phyloP scores from a whole-genome alignment of 2,797 vertebrate species.

The Gallirallus australis region DNA sequence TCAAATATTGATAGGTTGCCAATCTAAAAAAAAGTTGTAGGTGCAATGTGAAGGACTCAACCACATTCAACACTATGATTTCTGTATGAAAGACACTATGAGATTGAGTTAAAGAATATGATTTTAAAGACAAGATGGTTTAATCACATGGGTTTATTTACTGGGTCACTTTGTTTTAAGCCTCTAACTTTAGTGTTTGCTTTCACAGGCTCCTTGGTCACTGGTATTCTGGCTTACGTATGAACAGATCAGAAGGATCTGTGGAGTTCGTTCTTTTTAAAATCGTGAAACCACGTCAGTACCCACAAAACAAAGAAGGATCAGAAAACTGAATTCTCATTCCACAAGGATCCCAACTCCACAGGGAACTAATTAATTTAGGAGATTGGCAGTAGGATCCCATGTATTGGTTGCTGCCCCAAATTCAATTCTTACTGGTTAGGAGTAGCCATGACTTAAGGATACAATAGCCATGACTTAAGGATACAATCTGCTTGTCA shows the following conservation, averaged over 20 bases:
- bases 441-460: background rate
- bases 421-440: background rate
- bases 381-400: background rate
- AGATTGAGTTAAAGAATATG: background rate
- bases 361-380: background rate
- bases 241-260: constrained; percentile 84
- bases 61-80: fast-evolving
- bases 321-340: background rate
- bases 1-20: background rate
- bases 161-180: constrained; percentile 38
- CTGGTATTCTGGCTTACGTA: constrained; percentile 88
- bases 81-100: background rate
- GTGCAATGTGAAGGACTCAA: background rate
- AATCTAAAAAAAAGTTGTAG: background rate
- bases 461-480: too few relatives aligned
- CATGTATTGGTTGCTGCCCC: background rate
- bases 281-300: background rate
- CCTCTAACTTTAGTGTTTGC: constrained; percentile 65
- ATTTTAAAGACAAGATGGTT: background rate
- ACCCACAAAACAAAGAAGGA: background rate
- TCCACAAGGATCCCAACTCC: background rate
- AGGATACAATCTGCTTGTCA: background rate
- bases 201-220: constrained; percentile 87
- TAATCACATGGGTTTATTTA: background rate
- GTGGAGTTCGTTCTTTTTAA: constrained; percentile 84